Conservation (phyloP, 2,888 invertebrate genomes). For the Schizotus pectinicornis region DNA sequence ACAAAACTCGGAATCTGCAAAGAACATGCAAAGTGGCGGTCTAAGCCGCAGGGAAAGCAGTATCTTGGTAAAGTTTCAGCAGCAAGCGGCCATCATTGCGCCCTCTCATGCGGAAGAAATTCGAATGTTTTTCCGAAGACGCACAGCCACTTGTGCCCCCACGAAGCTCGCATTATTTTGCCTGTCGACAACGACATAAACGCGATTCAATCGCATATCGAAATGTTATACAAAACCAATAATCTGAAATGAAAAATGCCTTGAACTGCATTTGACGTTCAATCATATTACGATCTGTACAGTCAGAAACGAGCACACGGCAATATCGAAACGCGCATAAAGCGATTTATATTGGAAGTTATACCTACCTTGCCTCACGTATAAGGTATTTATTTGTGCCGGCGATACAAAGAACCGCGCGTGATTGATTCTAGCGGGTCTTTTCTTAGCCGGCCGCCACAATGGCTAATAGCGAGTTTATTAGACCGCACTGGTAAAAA, state of each 20-base stretch:
- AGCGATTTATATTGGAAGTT: constrained; percentile 1
- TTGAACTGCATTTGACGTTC: constrained; percentile 45
- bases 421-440: no score
- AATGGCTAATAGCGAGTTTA: no score
- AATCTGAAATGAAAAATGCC: constrained; percentile 48
- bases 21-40: constrained; percentile 5
- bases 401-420: background rate
- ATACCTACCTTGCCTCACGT: background rate
- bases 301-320: background rate
- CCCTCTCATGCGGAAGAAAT: constrained; percentile 48
- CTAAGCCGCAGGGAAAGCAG: background rate
- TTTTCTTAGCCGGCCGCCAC: no score
- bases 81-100: constrained; percentile 50
- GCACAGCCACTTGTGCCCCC: constrained; percentile 3
- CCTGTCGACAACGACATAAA: constrained; percentile 7
- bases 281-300: constrained; percentile 34
- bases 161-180: no score
- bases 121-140: constrained; percentile 48
- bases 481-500: no score
- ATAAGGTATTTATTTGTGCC: background rate
- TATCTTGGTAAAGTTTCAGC: constrained; percentile 15
- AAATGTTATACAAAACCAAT: constrained; percentile 45
- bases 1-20: no score
- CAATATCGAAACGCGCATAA: constrained; percentile 4
- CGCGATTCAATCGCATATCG: constrained; percentile 29